A percentile compares a stretch with the other conserved stretches of the same genome.
These are phyloP conservation scores for Agonopterix alstromeriana DNA, from an alignment of 2,888 invertebrate species.

Conservation along the genomic window DNA sequence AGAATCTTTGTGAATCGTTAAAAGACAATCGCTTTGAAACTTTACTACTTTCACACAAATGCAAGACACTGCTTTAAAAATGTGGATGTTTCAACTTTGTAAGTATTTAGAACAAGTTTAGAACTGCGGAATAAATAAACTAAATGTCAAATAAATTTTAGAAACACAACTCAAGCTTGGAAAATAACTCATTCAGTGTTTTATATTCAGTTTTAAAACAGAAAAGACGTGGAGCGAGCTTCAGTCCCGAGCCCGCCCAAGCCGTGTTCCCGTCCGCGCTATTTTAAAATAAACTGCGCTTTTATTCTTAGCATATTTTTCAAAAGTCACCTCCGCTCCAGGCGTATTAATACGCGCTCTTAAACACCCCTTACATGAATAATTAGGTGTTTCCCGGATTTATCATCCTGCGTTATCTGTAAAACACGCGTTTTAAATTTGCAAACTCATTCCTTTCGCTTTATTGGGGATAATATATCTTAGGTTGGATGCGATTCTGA, in stretches of 20 bases:
- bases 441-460: slow-evolving; percentile 72
- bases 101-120: not conserved
- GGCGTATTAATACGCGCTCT: slow-evolving; percentile 65
- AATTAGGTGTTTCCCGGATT: slow-evolving; percentile 71
- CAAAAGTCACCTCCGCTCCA: slow-evolving; percentile 38
- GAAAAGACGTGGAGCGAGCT: slow-evolving; percentile 38
- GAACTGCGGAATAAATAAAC: not conserved
- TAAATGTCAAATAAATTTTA: slow-evolving; percentile 1
- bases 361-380: slow-evolving; percentile 74
- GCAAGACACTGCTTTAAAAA: not conserved
- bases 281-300: slow-evolving; percentile 59
- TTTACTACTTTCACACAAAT: slow-evolving; percentile 1
- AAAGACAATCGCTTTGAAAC: slow-evolving; percentile 11
- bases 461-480: slow-evolving; percentile 75
- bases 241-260: slow-evolving; percentile 54
- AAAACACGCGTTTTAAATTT: slow-evolving; percentile 72
- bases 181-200: slow-evolving; percentile 24
- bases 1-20: slow-evolving; percentile 10
- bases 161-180: slow-evolving; percentile 12
- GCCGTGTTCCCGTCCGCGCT: slow-evolving; percentile 54
- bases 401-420: slow-evolving; percentile 60
- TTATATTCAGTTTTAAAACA: slow-evolving; percentile 46
- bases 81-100: not conserved
- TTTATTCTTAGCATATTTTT: slow-evolving; percentile 59
- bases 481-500: slow-evolving; percentile 65